A percentile compares a stretch with the other conserved stretches of the same genome.
Conservation (phyloP, 2,888 invertebrate species). For the Lottia gigantea region DNA sequence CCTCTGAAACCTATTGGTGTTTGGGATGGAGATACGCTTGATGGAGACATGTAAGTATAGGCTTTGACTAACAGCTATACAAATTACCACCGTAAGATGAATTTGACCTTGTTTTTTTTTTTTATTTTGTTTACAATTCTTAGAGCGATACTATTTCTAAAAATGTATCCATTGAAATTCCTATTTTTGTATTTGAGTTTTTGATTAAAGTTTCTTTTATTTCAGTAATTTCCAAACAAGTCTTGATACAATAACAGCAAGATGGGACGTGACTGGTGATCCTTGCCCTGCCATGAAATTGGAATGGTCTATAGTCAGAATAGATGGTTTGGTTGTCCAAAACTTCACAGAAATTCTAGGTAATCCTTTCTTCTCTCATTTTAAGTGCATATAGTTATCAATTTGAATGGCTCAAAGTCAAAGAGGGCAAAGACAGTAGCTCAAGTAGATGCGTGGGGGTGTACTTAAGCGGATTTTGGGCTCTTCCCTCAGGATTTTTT, state of each 20-base stretch:
- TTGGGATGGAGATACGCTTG: constrained; percentile 36
- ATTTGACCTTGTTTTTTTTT: too few species aligned
- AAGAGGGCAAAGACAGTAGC: too few species aligned
- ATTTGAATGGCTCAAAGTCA: too few species aligned
- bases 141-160: too few species aligned
- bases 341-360: constrained; percentile 38
- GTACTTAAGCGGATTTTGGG: too few species aligned
- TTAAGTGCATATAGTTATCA: too few species aligned
- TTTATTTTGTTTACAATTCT: too few species aligned
- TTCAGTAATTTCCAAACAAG: constrained; percentile 47
- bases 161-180: too few species aligned
- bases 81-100: neutral
- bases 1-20: constrained; percentile 40
- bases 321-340: constrained; percentile 42
- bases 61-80: too few species aligned
- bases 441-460: too few species aligned
- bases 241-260: constrained; percentile 36
- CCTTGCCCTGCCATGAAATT: constrained; percentile 50
- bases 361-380: constrained; percentile 17
- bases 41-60: constrained; percentile 44
- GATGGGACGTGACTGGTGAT: constrained; percentile 53
- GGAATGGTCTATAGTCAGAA: constrained; percentile 47
- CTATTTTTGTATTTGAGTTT: too few species aligned
- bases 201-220: neutral
- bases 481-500: too few species aligned